Percentiles rank a stretch among this genome's conserved stretches.
phyloP scores from a whole-genome alignment of 2,113 vertebrate species.

The Puffinus mauretanicus region DNA sequence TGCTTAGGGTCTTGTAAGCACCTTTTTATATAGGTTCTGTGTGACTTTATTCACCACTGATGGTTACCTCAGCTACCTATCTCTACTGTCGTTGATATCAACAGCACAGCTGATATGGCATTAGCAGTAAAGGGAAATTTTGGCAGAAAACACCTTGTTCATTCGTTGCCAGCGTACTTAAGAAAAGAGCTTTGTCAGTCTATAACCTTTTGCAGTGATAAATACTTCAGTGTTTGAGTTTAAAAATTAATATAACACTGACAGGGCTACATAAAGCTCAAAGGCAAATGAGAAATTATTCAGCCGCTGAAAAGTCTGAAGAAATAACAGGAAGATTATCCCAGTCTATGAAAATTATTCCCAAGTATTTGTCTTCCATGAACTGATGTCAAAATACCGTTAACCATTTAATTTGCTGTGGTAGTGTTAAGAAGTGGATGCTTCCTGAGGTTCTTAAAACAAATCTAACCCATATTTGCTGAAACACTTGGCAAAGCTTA shows the following conservation, averaged over 20 bases:
- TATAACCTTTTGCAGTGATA: background rate
- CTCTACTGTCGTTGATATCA: background rate
- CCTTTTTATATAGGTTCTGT: background rate
- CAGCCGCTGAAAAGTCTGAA: background rate
- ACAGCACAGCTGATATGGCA: background rate
- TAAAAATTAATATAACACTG: background rate
- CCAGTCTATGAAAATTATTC: background rate
- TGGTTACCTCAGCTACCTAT: background rate
- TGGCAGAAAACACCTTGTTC: background rate
- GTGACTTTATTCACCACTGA: background rate
- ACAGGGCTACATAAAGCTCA: background rate
- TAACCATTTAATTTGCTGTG: background rate
- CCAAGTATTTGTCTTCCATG: background rate
- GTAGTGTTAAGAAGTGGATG: background rate
- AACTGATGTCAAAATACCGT: background rate
- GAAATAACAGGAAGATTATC: background rate
- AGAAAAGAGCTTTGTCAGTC: background rate
- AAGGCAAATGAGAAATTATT: constrained; percentile 10
- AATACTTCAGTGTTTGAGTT: background rate
- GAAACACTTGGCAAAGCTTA: background rate
- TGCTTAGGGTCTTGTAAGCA: background rate
- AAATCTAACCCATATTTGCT: background rate
- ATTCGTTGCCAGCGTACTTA: background rate
- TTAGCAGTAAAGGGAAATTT: background rate
- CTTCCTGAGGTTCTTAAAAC: background rate